Percentiles rank a stretch among this genome's conserved stretches.
Conservation (phyloP, 2,113 vertebrate species). For the Aleadryas rufinucha region DNA sequence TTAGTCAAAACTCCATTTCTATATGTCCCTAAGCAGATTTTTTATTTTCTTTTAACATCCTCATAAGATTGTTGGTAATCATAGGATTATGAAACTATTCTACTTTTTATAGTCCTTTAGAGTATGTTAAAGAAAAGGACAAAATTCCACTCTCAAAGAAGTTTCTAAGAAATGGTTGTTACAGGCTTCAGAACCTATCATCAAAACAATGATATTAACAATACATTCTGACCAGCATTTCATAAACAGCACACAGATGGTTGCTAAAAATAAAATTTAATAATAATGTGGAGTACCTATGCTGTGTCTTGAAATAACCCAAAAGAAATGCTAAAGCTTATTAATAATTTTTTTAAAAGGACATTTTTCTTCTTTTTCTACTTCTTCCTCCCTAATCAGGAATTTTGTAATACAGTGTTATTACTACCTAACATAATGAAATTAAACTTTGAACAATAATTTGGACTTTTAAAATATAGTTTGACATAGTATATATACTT, state of each 20-base stretch:
- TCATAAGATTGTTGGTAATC: background rate
- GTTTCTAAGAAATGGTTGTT: background rate
- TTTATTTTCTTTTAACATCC: background rate
- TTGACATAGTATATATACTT: background rate
- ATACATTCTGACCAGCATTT: background rate
- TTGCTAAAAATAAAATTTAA: background rate
- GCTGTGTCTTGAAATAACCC: background rate
- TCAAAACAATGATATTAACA: background rate
- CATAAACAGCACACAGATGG: background rate
- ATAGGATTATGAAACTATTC: background rate
- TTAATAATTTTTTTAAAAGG: fast-evolving
- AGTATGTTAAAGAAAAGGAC: background rate
- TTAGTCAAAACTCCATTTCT: background rate
- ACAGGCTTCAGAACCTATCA: background rate
- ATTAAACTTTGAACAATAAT: background rate
- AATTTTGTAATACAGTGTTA: background rate
- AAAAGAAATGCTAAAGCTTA: background rate
- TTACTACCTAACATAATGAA: background rate
- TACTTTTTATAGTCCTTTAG: background rate
- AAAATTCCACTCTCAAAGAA: background rate
- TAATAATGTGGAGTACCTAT: background rate
- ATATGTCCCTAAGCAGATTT: background rate
- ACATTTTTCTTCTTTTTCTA: background rate
- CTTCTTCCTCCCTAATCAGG: background rate
- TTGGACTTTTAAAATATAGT: background rate